These are phyloP conservation scores for Antigone vipio DNA, from an alignment of 2,113 vertebrate species.

Conservation along the genomic window DNA sequence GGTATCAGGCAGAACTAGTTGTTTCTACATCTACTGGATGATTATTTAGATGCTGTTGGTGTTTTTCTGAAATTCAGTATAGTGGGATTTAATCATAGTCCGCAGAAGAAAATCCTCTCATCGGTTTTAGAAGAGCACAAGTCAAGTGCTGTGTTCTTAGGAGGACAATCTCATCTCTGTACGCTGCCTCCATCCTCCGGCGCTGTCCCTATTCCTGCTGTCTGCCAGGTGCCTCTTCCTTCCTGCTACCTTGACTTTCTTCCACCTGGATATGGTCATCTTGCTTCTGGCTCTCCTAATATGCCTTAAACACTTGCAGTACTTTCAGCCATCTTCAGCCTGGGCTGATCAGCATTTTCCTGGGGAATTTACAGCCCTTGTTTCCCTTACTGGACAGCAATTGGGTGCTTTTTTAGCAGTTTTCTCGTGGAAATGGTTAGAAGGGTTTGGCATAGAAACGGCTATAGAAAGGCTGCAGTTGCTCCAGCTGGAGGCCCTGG, in stretches of 20 bases:
- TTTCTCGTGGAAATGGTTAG: not conserved
- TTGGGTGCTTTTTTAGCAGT: not conserved
- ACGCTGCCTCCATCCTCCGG: rapidly evolving
- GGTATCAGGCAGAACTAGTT: not conserved
- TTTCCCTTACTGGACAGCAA: not conserved
- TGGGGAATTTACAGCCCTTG: rapidly evolving
- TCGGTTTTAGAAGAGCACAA: not conserved
- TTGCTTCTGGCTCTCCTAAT: not conserved
- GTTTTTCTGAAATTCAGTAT: not conserved
- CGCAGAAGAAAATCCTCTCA: not conserved
- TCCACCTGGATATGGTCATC: not conserved
- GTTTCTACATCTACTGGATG: not conserved
- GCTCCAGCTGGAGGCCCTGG: not conserved
- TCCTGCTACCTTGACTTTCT: not conserved
- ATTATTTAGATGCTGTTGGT: not conserved
- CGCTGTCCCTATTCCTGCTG: not conserved
- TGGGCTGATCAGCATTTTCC: not conserved
- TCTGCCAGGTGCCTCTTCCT: not conserved
- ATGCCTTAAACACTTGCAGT: not conserved
- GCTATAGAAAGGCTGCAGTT: not conserved
- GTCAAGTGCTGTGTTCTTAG: not conserved
- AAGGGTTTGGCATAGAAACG: not conserved
- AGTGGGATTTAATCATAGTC: not conserved
- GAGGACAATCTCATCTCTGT: not conserved
- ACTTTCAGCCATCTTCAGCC: not conserved